Conservation (phyloP, 2,113 vertebrate species). For the Stegastes partitus region DNA sequence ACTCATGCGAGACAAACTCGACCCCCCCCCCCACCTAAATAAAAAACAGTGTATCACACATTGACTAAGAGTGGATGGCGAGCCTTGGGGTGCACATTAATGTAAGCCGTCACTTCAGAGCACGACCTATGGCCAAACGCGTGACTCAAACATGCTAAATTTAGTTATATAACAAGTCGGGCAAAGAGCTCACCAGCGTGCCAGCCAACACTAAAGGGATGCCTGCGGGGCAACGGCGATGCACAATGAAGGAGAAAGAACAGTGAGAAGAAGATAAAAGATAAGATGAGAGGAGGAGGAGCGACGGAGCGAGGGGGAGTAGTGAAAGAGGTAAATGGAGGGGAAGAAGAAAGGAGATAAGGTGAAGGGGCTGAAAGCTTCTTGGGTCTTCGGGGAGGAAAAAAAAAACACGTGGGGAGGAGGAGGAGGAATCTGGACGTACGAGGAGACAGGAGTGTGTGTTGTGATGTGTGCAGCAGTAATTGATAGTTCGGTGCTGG, state of each 20-base stretch:
- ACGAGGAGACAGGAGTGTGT: neutral
- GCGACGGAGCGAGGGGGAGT: neutral
- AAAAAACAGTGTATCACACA: slow-evolving; percentile 48
- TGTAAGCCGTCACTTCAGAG: slow-evolving; percentile 71
- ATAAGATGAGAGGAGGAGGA: slow-evolving; percentile 51
- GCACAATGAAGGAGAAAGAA: slow-evolving; percentile 70
- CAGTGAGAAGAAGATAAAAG: slow-evolving; percentile 49
- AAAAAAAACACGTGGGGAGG: slow-evolving; percentile 25
- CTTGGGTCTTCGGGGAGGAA: slow-evolving; percentile 12
- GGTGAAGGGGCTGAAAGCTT: slow-evolving; percentile 18
- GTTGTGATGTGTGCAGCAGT: neutral
- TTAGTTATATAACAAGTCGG: slow-evolving; percentile 68
- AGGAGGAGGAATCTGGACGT: neutral
- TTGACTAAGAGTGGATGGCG: slow-evolving; percentile 57
- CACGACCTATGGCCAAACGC: slow-evolving; percentile 68
- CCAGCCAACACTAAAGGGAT: slow-evolving; percentile 67
- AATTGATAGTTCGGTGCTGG: neutral
- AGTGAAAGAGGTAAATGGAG: slow-evolving; percentile 57
- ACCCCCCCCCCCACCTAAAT: neutral
- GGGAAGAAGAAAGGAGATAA: slow-evolving; percentile 41
- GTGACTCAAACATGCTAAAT: slow-evolving; percentile 79
- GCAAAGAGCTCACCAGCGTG: slow-evolving; percentile 68
- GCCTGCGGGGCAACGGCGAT: slow-evolving; percentile 56
- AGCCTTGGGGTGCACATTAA: slow-evolving; percentile 75
- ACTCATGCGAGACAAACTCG: slow-evolving; percentile 61